Percentiles rank a stretch among this genome's conserved stretches.
Conservation (phyloP, 2,888 invertebrate species). For the Chydorus sphaericus region DNA sequence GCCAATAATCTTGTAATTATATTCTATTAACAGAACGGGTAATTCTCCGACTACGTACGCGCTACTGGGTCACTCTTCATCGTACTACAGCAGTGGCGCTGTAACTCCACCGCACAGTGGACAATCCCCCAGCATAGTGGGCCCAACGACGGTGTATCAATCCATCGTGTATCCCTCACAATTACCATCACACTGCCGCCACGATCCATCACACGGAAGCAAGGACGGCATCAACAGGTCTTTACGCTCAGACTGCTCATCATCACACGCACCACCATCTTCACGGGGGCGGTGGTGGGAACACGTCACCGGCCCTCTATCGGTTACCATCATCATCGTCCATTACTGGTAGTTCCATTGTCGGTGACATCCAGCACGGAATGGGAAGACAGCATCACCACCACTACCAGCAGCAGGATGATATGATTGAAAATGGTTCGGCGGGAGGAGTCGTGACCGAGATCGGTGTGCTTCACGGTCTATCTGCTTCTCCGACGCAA, state of each 20-base stretch:
- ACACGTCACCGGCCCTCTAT: not conserved
- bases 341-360: no score
- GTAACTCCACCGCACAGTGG: not conserved
- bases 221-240: not conserved
- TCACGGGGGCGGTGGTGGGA: no score
- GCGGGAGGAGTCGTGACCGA: no score
- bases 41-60: slow-evolving; percentile 7
- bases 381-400: no score
- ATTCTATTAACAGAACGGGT: not conserved
- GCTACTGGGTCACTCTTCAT: slow-evolving; percentile 3
- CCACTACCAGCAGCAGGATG: not conserved
- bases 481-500: not conserved
- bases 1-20: not conserved
- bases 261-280: no score
- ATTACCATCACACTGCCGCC: slow-evolving; percentile 8
- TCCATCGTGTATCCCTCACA: slow-evolving; percentile 4
- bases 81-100: not conserved
- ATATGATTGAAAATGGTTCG: not conserved
- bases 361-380: no score
- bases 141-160: not conserved
- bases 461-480: not conserved
- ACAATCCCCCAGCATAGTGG: not conserved
- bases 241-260: not conserved
- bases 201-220: not conserved
- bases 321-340: not conserved